These are phyloP conservation scores for Anoplopoma fimbria DNA, from an alignment of 2,113 vertebrate species.

Conservation along the genomic window DNA sequence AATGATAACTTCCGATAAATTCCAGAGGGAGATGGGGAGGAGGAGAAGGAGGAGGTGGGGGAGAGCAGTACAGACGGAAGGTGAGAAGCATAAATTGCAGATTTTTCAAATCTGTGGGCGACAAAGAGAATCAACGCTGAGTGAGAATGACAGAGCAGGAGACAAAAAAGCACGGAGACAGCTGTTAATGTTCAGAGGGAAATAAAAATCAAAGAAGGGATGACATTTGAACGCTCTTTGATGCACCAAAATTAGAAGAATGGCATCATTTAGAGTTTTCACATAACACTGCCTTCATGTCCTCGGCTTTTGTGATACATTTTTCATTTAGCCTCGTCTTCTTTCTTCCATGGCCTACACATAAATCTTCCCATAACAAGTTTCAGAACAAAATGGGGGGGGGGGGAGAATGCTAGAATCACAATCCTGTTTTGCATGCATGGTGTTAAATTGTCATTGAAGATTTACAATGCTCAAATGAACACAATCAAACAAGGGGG, in stretches of 20 bases:
- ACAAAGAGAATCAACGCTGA: slow-evolving; percentile 46
- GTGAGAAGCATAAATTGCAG: slow-evolving; percentile 42
- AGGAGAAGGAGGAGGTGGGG: not conserved
- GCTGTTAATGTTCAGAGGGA: slow-evolving; percentile 55
- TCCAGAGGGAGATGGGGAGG: slow-evolving; percentile 30
- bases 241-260: slow-evolving; percentile 61
- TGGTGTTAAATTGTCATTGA: not conserved
- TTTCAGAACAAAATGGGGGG: slow-evolving; percentile 11
- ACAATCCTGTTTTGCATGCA: not conserved
- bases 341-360: not conserved
- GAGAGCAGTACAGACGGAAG: slow-evolving; percentile 15
- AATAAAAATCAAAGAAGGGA: slow-evolving; percentile 50
- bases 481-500: not conserved
- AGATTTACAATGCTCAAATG: not conserved
- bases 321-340: slow-evolving; percentile 39
- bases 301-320: slow-evolving; percentile 36
- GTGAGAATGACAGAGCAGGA: slow-evolving; percentile 35
- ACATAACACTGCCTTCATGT: slow-evolving; percentile 17
- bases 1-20: slow-evolving; percentile 49
- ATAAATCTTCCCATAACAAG: slow-evolving; percentile 6
- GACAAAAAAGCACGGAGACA: slow-evolving; percentile 38
- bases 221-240: slow-evolving; percentile 68
- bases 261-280: slow-evolving; percentile 48
- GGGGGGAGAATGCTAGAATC: not conserved
- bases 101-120: slow-evolving; percentile 49